phyloP scores from a whole-genome alignment of 2,113 vertebrate species.

The Pygoscelis antarcticus region DNA sequence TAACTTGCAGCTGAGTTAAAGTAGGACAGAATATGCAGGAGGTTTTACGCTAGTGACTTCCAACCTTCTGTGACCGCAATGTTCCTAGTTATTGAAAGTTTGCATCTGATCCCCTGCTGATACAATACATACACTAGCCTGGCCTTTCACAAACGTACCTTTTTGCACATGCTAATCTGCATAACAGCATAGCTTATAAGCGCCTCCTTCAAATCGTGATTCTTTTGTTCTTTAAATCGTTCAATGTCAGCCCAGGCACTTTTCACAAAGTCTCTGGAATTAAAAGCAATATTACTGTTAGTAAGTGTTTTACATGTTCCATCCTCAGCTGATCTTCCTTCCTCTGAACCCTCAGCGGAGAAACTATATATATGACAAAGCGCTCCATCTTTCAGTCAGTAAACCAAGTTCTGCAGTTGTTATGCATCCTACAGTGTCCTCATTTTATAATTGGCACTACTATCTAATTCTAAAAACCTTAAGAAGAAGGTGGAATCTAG shows the following conservation, averaged over 20 bases:
- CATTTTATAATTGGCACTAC: neutral
- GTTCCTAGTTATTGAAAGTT: neutral
- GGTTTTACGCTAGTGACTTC: neutral
- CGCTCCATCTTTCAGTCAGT: neutral
- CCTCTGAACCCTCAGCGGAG: neutral
- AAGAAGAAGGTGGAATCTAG: neutral
- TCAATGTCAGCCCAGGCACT: conserved; percentile 93
- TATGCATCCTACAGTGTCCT: neutral
- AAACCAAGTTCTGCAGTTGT: neutral
- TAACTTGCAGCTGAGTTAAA: neutral
- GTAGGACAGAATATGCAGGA: neutral
- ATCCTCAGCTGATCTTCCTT: neutral
- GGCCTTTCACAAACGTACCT: conserved; percentile 75
- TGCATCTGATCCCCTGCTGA: neutral
- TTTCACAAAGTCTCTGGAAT: conserved; percentile 90
- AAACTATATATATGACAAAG: neutral
- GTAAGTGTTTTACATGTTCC: neutral
- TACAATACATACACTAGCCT: neutral
- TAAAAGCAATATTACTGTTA: neutral
- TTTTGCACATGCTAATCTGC: conserved; percentile 99
- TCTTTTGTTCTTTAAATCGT: conserved; percentile 94
- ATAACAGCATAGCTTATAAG: conserved; percentile 96
- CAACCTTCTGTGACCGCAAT: neutral
- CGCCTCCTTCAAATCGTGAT: conserved; percentile 90
- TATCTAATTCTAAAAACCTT: neutral